Percentiles rank a stretch among this genome's conserved stretches.
phyloP scores from a whole-genome alignment of 2,888 invertebrate species.

The Drosophila sordidapex region DNA sequence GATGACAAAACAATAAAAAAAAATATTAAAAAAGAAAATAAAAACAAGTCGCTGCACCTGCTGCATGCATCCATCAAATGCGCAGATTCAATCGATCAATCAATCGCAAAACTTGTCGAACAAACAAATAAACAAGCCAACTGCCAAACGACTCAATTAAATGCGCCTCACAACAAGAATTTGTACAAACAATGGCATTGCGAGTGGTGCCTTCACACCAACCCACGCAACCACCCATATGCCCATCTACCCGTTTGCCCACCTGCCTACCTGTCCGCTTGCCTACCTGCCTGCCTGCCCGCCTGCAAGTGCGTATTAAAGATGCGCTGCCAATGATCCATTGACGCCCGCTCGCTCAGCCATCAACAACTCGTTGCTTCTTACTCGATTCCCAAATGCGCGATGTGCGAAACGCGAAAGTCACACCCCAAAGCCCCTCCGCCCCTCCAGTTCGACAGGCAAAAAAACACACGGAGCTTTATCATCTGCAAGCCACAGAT shows the following conservation, averaged over 20 bases:
- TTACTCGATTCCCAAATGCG: background rate
- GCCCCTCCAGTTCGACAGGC: background rate
- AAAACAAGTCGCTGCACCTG: conserved; percentile 17
- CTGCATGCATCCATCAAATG: conserved; percentile 28
- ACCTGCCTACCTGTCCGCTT: background rate
- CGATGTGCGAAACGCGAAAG: conserved; percentile 23
- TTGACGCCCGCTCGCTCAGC: conserved; percentile 24
- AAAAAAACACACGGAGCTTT: too few relatives aligned
- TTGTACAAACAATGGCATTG: conserved; percentile 28
- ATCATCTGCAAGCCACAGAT: background rate
- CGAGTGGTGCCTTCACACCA: background rate
- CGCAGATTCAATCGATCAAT: conserved; percentile 41
- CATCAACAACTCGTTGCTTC: conserved; percentile 31
- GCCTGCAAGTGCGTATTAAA: conserved; percentile 1
- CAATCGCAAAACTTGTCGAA: conserved; percentile 35
- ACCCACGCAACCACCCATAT: background rate
- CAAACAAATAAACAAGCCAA: conserved; percentile 34
- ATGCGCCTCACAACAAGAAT: conserved; percentile 27
- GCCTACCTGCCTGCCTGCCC: background rate
- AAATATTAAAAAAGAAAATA: background rate
- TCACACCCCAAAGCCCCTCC: background rate
- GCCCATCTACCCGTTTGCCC: too few relatives aligned
- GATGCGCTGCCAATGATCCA: conserved; percentile 46
- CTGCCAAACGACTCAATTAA: conserved; percentile 47
- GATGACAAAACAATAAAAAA: background rate